phyloP scores from a whole-genome alignment of 2,888 invertebrate species.

The Caradrina clavipalpis region DNA sequence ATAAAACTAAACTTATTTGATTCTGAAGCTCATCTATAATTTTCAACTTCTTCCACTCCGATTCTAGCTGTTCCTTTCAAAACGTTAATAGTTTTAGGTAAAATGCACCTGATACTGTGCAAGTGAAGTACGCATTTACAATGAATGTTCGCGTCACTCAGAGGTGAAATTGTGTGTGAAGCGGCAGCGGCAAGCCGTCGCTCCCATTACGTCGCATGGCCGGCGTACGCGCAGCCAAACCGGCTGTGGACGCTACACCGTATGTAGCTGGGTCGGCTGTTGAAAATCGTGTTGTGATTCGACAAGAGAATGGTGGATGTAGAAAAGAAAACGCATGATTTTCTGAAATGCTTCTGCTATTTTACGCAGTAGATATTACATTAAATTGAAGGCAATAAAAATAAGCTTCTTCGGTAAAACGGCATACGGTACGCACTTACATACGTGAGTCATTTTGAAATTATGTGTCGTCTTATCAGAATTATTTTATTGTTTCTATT shows the following conservation, averaged over 20 bases:
- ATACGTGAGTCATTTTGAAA: conserved; percentile 14
- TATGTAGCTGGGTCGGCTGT: conserved; percentile 69
- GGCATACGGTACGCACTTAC: too few relatives aligned
- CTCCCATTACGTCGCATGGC: conserved; percentile 89
- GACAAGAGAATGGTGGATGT: background rate
- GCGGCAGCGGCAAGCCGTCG: conserved; percentile 90
- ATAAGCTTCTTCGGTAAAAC: background rate
- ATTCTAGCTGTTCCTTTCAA: conserved; percentile 7
- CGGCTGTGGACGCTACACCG: conserved; percentile 78
- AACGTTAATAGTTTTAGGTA: conserved; percentile 53
- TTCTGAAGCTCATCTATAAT: background rate
- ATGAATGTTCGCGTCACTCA: conserved; percentile 90
- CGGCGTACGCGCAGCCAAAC: conserved; percentile 85
- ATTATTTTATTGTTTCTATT: conserved; percentile 20
- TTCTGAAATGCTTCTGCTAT: background rate
- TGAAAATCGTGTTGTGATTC: conserved; percentile 2
- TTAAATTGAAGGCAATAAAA: background rate
- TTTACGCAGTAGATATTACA: background rate
- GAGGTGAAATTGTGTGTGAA: conserved; percentile 91
- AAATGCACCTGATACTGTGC: conserved; percentile 81
- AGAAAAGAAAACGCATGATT: background rate
- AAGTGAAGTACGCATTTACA: conserved; percentile 83
- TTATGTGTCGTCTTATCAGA: background rate
- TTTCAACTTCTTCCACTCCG: background rate
- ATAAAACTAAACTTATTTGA: background rate